Evolutionary conservation across 2,888 invertebrate species (phyloP).

Genomic region (Rhagium mordax): DNA sequence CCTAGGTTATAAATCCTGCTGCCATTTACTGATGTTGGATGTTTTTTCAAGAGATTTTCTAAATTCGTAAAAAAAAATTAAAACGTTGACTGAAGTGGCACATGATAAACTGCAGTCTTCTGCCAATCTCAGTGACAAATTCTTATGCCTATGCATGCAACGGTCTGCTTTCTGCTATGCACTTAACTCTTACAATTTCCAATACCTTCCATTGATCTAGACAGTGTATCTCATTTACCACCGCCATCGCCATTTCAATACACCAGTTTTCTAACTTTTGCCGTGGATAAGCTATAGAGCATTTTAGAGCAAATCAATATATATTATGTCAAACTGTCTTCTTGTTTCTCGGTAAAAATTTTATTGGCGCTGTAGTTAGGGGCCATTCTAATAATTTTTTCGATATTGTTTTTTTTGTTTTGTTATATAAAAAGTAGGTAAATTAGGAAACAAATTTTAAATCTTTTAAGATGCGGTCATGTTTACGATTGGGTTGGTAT

Average conservation of each 20-base stretch:
- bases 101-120: constrained; percentile 15
- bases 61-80: not conserved
- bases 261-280: constrained; percentile 26
- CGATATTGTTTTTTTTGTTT: too few species aligned
- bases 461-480: too few species aligned
- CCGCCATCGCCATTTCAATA: constrained; percentile 33
- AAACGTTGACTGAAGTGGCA: constrained; percentile 3
- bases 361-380: constrained; percentile 12
- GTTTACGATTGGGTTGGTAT: too few species aligned
- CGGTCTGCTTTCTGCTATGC: not conserved
- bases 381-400: not conserved
- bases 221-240: not conserved
- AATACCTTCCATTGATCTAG: not conserved
- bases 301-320: constrained; percentile 37
- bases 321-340: constrained; percentile 28
- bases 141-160: constrained; percentile 12
- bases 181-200: not conserved
- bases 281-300: constrained; percentile 23
- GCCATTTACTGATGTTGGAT: not conserved
- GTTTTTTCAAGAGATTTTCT: not conserved
- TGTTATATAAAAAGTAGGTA: too few species aligned
- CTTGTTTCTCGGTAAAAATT: constrained; percentile 16
- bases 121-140: too few species aligned
- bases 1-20: not conserved
- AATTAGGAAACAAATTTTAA: too few species aligned